Base-by-base conservation (phyloP, 2,113 vertebrate genomes). In the Cyanocitta stelleri region DNA sequence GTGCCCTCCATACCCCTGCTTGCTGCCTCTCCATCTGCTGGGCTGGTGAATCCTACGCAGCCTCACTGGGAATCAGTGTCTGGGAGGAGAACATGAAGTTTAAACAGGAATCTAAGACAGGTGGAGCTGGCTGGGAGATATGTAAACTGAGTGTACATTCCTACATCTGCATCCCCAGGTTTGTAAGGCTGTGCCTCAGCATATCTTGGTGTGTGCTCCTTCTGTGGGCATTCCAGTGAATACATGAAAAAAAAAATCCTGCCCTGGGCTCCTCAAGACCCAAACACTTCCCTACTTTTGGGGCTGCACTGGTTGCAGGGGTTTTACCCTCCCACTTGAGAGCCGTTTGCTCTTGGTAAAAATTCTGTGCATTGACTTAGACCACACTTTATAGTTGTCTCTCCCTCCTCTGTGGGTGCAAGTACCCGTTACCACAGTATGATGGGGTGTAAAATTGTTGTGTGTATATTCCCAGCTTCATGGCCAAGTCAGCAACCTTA, bases 401-500 rank as follows among this genome's bases (percentile, higher is more conserved):
- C 86, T 88, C 44, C 71, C 58, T 83, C 56, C 76, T 37, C 68
- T 90, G 13, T 81, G 86, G 66, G 71, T 78, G 87, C 77, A 89
- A 78, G 82, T 52, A 64, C 87, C 89, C 54, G 26, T 93, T 94
- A 44, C 68, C 41, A 29, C 48, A 52, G 46, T 16, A 69, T 33
- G 64, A 83, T 74, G 54, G 64, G 66, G 76, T 87, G 32, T 93
- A 74, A 56, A 77, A 78, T 91, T 80, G 61, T 90, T 94, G 94
- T 94, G 24, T 96, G n/a, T 44, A 37, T 43, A 54, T 95, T 95
- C 91, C 86, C 63, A 64, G 92, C 85, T 76, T 95, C 64, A 26
- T 59, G 96, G 95, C 95, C 89, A 93, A 95, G 85, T 92, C 93
- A 89, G 92, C 89, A 95, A 87, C 76, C 91, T 96, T 98, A 97